Percentiles rank a stretch among this genome's conserved stretches.
Evolutionary conservation across 23 tunicate species (phyloP).

Genomic region (Phallusia fumigata): DNA sequence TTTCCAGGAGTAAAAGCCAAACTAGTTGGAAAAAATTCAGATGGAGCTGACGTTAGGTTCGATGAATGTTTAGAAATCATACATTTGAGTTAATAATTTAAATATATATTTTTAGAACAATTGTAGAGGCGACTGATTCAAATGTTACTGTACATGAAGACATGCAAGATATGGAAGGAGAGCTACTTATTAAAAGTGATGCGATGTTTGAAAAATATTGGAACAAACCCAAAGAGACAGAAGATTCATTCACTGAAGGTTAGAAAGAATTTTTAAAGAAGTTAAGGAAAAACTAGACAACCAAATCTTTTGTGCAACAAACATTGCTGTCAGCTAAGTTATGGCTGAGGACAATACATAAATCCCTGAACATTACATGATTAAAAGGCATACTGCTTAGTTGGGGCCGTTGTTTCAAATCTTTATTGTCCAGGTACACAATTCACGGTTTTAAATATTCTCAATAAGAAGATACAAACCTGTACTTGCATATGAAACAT

Average conservation of each 20-base stretch:
- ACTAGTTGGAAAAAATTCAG: conserved; percentile 44
- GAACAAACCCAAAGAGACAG: conserved; percentile 41
- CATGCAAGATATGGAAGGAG: conserved; percentile 23
- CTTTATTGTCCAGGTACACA: too few relatives aligned
- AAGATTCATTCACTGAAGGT: conserved; percentile 58
- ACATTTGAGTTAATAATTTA: neutral
- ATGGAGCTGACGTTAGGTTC: neutral
- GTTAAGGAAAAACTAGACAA: too few relatives aligned
- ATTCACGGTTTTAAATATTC: too few relatives aligned
- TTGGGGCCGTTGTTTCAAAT: too few relatives aligned
- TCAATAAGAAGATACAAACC: too few relatives aligned
- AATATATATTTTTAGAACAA: neutral
- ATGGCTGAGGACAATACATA: too few relatives aligned
- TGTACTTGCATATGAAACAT: too few relatives aligned
- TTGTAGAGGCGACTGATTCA: conserved; percentile 14
- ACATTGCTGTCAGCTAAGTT: too few relatives aligned
- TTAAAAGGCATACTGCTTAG: too few relatives aligned
- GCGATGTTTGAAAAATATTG: conserved; percentile 46
- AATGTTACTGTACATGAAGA: conserved; percentile 13
- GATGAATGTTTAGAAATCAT: neutral
- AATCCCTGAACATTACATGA: too few relatives aligned
- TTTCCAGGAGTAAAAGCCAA: conserved; percentile 69
- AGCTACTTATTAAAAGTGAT: conserved; percentile 41
- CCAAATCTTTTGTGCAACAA: too few relatives aligned
- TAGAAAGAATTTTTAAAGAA: too few relatives aligned